Base-by-base conservation (phyloP, 2,888 invertebrate genomes). In the Drosophila tanythrix region DNA sequence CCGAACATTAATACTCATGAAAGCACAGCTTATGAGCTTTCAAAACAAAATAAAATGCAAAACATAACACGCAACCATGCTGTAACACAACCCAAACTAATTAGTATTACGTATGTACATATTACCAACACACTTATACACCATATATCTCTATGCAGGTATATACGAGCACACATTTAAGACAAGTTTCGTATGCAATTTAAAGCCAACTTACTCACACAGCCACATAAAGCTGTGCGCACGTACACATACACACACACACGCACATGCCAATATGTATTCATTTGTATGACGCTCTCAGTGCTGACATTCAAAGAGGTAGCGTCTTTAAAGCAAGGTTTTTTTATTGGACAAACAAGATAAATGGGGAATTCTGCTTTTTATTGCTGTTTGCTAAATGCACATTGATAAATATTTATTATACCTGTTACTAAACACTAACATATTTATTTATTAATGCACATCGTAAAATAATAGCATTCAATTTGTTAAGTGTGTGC, bases 41-140 rank as follows among this genome's bases (percentile, higher is more conserved):
- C 77, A 87, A 83, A 86, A 83, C 82, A 82, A 87, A 85, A 88
- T 74, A 74, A 88, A 85, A 87, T 89, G 84, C 89, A 89, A 87
- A 89, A 89, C 76, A 81, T 83, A 84, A 88, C 84, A 87, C 87
- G 87, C 89, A 89, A 89, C 82, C 31, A 70, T 85, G 85, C 87
- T 87, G 85, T 85, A 85, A 85, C 89, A 79, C 83, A 81, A 79
- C 64, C 75, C 74, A 81, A 81, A 81, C 83, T 82, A 84, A 89
- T 85, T 83, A 89, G 84, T 85, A 89, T 85, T 85, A 89, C 89
- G 87, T 85, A 73, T 79, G 74, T 82, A 79, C 63, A 74, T 70
- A 70, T 68, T 60, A 58, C 55, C 57, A 59, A 64, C 50, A 70
- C 57, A 53, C 5, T 15, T 50, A 58, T 53, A 62, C 40, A 46